Percentiles rank a stretch among this genome's conserved stretches.
Evolutionary conservation across 2,888 invertebrate genomes (phyloP).

Genomic region (Caenorhabditis zanzibari): DNA sequence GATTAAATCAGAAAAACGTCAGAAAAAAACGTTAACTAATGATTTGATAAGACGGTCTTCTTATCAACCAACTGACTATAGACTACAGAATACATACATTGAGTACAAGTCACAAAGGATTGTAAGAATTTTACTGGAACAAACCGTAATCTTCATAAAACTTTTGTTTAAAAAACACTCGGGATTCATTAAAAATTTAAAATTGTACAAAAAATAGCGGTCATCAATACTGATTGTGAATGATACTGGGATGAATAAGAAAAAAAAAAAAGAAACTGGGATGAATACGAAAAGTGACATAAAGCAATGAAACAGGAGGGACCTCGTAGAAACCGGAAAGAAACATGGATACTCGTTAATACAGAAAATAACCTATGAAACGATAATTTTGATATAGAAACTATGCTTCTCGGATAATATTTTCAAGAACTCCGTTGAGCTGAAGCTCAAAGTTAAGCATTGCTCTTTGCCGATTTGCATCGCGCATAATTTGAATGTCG

Average conservation of each 20-base stretch:
- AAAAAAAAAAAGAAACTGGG: no score
- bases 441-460: conserved; percentile 3
- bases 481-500: conserved; percentile 60
- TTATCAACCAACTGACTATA: conserved; percentile 23
- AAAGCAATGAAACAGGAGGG: not conserved
- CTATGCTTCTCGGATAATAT: conserved; percentile 7
- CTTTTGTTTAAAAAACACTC: not conserved
- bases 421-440: not conserved
- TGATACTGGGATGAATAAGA: no score
- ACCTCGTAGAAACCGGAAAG: not conserved
- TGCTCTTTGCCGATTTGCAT: conserved; percentile 5
- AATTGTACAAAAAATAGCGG: no score
- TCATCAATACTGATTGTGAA: no score
- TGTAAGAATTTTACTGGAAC: not conserved
- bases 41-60: conserved; percentile 30
- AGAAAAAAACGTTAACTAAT: conserved; percentile 9
- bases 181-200: no score
- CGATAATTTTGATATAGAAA: not conserved
- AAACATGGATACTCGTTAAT: not conserved
- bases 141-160: not conserved
- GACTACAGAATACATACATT: conserved; percentile 4
- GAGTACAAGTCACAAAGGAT: conserved; percentile 20
- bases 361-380: not conserved
- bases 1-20: conserved; percentile 22
- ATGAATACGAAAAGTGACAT: not conserved